phyloP scores from a whole-genome alignment of 2,888 invertebrate species.

The Ctenicera cuprea region DNA sequence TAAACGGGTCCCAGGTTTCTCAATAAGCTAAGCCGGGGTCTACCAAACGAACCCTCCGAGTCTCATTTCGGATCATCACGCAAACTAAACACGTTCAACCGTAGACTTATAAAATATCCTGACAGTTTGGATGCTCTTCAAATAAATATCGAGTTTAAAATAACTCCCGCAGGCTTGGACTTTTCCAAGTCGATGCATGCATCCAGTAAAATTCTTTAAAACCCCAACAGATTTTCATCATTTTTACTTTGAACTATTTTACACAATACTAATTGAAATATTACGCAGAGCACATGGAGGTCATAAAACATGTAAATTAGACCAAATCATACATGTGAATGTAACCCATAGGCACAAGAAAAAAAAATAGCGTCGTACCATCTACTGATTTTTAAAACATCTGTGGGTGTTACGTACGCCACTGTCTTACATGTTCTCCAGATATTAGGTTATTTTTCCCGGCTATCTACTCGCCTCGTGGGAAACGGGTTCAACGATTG shows the following conservation, averaged over 20 bases:
- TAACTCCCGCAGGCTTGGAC: conserved; percentile 51
- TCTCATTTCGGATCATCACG: conserved; percentile 58
- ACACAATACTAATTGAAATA: neutral
- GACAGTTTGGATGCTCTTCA: conserved; percentile 55
- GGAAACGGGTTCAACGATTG: conserved; percentile 58
- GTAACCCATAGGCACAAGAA: too few species aligned
- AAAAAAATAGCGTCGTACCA: neutral
- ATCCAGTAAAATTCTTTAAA: conserved; percentile 35
- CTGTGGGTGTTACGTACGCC: conserved; percentile 35
- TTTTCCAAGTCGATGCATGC: conserved; percentile 36
- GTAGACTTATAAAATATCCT: conserved; percentile 59
- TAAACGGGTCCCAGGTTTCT: conserved; percentile 56
- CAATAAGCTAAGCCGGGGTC: conserved; percentile 56
- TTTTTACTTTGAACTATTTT: neutral
- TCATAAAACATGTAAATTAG: too few species aligned
- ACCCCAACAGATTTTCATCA: neutral
- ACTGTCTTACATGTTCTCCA: conserved; percentile 41
- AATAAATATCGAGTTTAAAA: conserved; percentile 54
- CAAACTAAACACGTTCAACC: conserved; percentile 56
- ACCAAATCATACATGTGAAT: too few species aligned
- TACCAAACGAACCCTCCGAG: conserved; percentile 55
- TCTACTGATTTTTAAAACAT: neutral
- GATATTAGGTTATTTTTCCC: conserved; percentile 50
- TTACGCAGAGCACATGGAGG: too few species aligned
- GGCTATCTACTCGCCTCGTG: conserved; percentile 54